Evolutionary conservation across 2,888 invertebrate genomes (phyloP), one percentile per base, ranked within the genome.

Genomic region (Leptopterna dolabrata): DNA sequence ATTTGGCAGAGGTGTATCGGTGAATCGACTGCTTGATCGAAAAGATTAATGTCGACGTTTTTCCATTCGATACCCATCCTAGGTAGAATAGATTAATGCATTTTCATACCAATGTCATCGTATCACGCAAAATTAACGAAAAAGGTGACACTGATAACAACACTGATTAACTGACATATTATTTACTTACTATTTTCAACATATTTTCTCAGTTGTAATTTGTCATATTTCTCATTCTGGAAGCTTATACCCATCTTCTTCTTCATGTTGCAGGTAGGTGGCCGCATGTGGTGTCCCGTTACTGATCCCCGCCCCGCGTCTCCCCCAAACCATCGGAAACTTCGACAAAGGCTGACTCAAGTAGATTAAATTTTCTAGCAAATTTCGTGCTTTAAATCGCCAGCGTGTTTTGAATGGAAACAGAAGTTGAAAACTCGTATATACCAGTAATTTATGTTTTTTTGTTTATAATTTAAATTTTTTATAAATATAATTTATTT

Each of bases 201-300:
- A 36, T 36, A 2, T 36, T 36, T 7, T 36, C 36, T 36, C 7
- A 2, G 36, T 7, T 36, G 36, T 4, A 4, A 7, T 36, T 36
- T 36, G 2, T 36, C 36, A n/a, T n/a, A n/a, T 36, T 36, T 7
- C 7, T 36, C 36, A n/a, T 11, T 6, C 29, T 76, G 19, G 41
- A 80, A 45, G 41, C 87, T 87, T 7, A 87, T 71, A 71, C 70
- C 16, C 9, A 16, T 27, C 7, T 82, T 45, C 41, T 87, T 47
- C 82, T 19, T 45, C 82, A 19, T 81, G 81, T 87, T 87, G 41
- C 82, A 87, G 87, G 87, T 87, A 87, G 87, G 87, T 87, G 87
- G 87, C 82, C 87, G 82, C 86, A 86, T 86, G 86, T 86, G 85
- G 85, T 85, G 85, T 85, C 85, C 29, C 85, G 85, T 27, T 85